Conservation (phyloP, 2,113 vertebrate genomes). For the Phaethon lepturus region DNA sequence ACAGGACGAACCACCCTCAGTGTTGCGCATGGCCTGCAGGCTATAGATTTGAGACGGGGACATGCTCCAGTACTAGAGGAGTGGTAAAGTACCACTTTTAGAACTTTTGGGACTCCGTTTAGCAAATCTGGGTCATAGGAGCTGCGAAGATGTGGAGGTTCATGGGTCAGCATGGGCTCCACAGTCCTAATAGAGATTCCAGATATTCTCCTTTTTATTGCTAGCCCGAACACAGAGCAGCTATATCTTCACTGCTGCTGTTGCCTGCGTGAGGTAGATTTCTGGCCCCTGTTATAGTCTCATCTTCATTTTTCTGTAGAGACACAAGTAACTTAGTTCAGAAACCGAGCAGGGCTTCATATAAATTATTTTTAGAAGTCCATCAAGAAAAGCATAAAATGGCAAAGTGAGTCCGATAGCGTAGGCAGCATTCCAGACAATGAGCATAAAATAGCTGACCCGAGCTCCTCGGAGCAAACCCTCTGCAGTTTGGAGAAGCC, state of each 20-base stretch:
- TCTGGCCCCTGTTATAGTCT: not conserved
- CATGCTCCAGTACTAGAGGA: not conserved
- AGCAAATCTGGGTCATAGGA: not conserved
- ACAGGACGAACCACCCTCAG: not conserved
- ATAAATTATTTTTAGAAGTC: conserved; percentile 47
- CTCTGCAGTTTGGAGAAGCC: not conserved
- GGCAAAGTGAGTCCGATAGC: not conserved
- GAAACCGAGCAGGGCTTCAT: not conserved
- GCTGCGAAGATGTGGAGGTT: not conserved
- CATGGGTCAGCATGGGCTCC: not conserved
- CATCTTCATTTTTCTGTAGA: not conserved
- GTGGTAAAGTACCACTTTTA: not conserved
- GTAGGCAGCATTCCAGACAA: conserved; percentile 21
- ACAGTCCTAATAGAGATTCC: not conserved
- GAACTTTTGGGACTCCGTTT: not conserved
- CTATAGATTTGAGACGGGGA: not conserved
- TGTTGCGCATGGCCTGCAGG: not conserved
- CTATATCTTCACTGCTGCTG: not conserved
- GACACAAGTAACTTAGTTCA: not conserved
- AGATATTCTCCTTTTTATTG: not conserved
- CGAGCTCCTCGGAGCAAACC: not conserved
- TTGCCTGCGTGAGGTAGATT: not conserved
- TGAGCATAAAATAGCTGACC: not conserved
- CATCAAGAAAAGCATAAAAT: conserved; percentile 37
- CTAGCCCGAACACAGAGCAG: not conserved